Base-by-base conservation (phyloP, 1,140 invertebrate species). In the Drosophila subobscura region DNA sequence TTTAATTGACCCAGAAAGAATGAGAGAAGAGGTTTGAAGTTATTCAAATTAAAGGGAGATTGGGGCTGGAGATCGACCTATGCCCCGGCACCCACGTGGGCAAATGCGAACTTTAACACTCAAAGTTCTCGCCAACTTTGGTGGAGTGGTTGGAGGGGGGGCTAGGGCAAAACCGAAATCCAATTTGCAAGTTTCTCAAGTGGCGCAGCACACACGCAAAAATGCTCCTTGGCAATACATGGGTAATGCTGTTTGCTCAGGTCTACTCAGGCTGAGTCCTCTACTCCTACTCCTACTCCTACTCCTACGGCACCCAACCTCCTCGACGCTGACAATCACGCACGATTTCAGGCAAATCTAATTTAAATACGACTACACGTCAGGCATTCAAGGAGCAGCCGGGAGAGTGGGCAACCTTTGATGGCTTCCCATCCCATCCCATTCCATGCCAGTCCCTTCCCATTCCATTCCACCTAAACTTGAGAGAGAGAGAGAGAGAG, bases 321-420 rank as follows among this genome's bases (percentile, higher is more conserved):
- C 57, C 42, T 55, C 49, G 47, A 47, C 22, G 74, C 67, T 85
- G 81, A 86, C 83, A 86, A 88, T 88, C 83, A 88, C 83, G 83
- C 83, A 86, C 83, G 83, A 86, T 88, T 86, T 88, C 83, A 83
- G 78, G 83, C 56, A 83, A 86, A 86, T 86, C 83, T 88, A 86
- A 86, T 86, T 86, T 86, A 86, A 88, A 88, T 86, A 83, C 83
- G 81, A 85, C 77, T 86, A 85, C 81, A 85, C 81, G 83, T 71
- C 77, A 73, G 61, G 37, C 50, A 40, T 27, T 40, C 49, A 20
- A 45, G 42, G 51, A 52, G 40, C 29, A 33, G 29, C 22, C 29
- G n/a, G 54, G 22, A 14, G 47, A 16, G 10, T 53, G 57, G 71
- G 49, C 72, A 85, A 85, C 81, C 81, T 86, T 86, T 86, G 83